Evolutionary conservation across 2,797 vertebrate genomes (phyloP), one percentile per base, ranked within the genome.

Genomic region (Gallinago nigripennis): DNA sequence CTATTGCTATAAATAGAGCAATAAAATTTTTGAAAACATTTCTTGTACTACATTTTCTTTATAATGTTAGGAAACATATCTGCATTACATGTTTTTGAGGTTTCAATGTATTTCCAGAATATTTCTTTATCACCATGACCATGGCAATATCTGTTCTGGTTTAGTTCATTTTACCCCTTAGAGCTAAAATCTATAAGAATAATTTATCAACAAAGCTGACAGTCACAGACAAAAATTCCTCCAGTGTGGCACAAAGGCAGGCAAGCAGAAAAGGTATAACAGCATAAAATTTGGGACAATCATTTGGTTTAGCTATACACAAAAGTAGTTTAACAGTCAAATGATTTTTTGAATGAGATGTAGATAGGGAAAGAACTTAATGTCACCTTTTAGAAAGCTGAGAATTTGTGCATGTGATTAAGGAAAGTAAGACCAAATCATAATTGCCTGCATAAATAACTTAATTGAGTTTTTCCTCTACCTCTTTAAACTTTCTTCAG

Each of bases 91-190:
- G 53, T 13, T 43, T 92, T 73, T 78, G 64, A 56, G 58, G 46
- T 70, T 84, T 84, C 71, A 75, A 61, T 54, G 48, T 92, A 65
- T 54, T 72, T 90, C 53, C 56, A 64, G 83, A 80, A 89, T 90
- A 88, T 80, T 82, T 88, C 39, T 54, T 78, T 90, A 64, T 88
- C 83, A 88, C 58, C 50, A 46, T 80, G 13, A 4, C 33, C 33
- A 83, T 43, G 16, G 54, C 48, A 53, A 83, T 82, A 66, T 37
- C 48, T 90, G 33, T 48, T 65, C 48, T 61, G 13, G 5, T 61
- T 93, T 87, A 75, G 56, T 82, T 66, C 50, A 45, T 82, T 81
- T 88, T 86, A 83, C 57, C 78, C 48, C 57, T 92, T 88, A 80
- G 69, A 83, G 21, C 35, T 70, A 37, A 41, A 63, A 58, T 78